Evolutionary conservation across 1,140 invertebrate species (phyloP).

Genomic region (Neuroterus valhalla): DNA sequence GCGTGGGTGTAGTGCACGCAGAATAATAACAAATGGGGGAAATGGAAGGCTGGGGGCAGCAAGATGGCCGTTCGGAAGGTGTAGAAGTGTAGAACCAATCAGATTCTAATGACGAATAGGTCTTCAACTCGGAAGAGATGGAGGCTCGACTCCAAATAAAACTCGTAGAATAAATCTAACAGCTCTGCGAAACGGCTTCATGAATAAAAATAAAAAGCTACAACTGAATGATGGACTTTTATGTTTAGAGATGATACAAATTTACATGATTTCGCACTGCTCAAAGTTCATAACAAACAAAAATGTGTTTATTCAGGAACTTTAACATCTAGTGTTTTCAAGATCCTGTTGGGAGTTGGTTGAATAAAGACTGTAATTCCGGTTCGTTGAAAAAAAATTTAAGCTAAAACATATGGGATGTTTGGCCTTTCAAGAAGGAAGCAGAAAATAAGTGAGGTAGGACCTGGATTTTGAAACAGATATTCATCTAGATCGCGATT

Average conservation of each 20-base stretch:
- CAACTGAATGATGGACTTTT: neutral
- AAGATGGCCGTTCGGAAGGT: constrained; percentile 6
- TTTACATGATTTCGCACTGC: neutral
- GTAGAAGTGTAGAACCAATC: constrained; percentile 15
- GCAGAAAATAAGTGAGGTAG: constrained; percentile 21
- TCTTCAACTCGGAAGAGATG: constrained; percentile 12
- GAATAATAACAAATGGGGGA: constrained; percentile 55
- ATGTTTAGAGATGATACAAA: neutral
- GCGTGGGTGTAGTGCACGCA: constrained; percentile 67
- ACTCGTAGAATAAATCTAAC: neutral
- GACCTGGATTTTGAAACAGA: constrained; percentile 17
- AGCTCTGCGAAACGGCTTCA: neutral
- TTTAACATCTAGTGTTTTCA: neutral
- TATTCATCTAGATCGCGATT: neutral
- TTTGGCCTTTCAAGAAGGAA: constrained; percentile 21
- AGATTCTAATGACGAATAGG: constrained; percentile 12
- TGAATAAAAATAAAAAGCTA: too few relatives aligned
- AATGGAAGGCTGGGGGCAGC: constrained; percentile 24
- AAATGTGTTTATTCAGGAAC: neutral
- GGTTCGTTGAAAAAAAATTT: neutral
- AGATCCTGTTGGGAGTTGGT: neutral
- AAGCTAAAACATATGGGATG: constrained; percentile 2
- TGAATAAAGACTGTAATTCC: neutral
- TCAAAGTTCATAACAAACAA: neutral
- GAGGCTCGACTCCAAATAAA: constrained; percentile 13